A percentile compares a stretch with the other conserved stretches of the same genome.
Evolutionary conservation across 2,113 vertebrate species (phyloP).

Genomic region (Rhinichthys klamathensis): DNA sequence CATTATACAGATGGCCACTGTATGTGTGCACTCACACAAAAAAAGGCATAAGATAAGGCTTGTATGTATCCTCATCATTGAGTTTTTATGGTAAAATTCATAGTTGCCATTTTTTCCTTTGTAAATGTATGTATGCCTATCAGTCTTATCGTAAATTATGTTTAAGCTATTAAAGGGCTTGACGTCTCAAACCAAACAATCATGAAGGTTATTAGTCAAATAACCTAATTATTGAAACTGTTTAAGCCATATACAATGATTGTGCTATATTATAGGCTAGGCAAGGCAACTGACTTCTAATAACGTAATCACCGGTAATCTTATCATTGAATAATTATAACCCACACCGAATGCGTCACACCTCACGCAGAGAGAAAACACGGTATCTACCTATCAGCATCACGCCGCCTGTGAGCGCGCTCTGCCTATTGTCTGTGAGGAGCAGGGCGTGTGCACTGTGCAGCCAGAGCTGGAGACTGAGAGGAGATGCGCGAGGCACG

Average conservation of each 20-base stretch:
- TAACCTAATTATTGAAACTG: background rate
- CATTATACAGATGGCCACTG: no score
- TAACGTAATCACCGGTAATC: background rate
- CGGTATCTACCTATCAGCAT: slow-evolving; percentile 16
- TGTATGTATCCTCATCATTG: no score
- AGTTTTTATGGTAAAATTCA: no score
- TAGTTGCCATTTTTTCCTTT: no score
- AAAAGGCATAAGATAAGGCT: no score
- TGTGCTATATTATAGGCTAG: background rate
- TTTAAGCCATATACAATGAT: background rate
- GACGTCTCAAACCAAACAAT: background rate
- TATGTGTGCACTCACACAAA: no score
- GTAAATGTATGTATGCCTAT: background rate
- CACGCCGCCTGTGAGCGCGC: slow-evolving; percentile 1
- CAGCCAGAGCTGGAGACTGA: slow-evolving; percentile 12
- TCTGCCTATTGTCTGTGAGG: slow-evolving; percentile 53
- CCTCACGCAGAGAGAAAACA: background rate
- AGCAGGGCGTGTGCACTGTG: slow-evolving; percentile 58
- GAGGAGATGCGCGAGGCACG: slow-evolving; percentile 33
- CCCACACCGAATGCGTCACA: slow-evolving; percentile 27
- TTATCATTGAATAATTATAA: background rate
- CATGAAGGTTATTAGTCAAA: background rate
- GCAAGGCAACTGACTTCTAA: background rate
- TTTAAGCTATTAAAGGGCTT: background rate
- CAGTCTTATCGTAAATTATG: background rate